These are phyloP conservation scores for Boloria selene DNA, from an alignment of 2,888 invertebrate genomes.

Conservation along the genomic window DNA sequence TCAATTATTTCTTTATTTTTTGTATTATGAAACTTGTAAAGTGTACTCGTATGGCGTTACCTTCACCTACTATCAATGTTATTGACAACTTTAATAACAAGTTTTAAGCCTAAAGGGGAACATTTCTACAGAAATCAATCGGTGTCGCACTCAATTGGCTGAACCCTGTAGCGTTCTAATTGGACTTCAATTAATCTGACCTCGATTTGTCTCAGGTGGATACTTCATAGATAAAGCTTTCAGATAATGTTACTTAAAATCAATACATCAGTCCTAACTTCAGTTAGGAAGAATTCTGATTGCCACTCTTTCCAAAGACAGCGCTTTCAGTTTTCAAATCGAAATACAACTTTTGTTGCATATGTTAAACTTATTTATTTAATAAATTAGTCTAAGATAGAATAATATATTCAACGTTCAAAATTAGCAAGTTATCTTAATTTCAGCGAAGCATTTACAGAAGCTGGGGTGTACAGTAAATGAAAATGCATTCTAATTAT, in stretches of 20 bases:
- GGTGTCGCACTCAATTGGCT: slow-evolving; percentile 27
- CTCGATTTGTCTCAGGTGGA: slow-evolving; percentile 23
- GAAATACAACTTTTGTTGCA: no score
- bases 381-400: no score
- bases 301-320: background rate
- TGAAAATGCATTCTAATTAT: no score
- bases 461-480: no score
- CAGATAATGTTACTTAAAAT: slow-evolving; percentile 5
- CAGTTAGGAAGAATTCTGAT: background rate
- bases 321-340: no score
- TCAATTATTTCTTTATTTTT: background rate
- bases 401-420: no score
- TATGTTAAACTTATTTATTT: no score
- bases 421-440: no score
- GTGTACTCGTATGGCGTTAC: slow-evolving; percentile 8
- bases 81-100: slow-evolving; percentile 30
- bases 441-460: no score
- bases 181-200: slow-evolving; percentile 28
- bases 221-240: slow-evolving; percentile 1
- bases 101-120: slow-evolving; percentile 28
- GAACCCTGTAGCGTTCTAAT: slow-evolving; percentile 28
- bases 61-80: slow-evolving; percentile 32
- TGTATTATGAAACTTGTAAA: slow-evolving; percentile 2
- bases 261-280: no score
- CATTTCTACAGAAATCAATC: slow-evolving; percentile 22